These are phyloP conservation scores for Bombus affinis DNA, from an alignment of 1,140 invertebrate genomes.

Conservation along the genomic window DNA sequence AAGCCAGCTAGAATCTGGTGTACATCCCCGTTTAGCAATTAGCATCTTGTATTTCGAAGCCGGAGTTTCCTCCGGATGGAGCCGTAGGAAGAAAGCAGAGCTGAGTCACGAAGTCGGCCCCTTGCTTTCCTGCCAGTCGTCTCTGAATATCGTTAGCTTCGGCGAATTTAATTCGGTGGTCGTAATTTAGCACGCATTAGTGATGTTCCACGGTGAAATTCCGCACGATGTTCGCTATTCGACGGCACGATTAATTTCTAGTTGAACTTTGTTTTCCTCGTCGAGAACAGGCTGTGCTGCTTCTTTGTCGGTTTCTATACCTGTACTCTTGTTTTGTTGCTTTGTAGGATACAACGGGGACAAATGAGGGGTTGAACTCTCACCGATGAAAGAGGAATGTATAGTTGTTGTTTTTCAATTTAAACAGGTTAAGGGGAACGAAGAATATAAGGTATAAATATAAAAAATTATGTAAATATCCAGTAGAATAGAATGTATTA, in stretches of 20 bases:
- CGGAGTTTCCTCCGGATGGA: constrained; percentile 58
- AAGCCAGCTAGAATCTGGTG: constrained; percentile 69
- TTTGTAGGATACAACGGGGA: neutral
- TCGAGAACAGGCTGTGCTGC: neutral
- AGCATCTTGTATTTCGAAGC: constrained; percentile 73
- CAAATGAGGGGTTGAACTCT: neutral
- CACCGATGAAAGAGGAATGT: neutral
- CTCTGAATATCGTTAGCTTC: constrained; percentile 58
- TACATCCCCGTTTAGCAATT: constrained; percentile 72
- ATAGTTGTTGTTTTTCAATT: neutral
- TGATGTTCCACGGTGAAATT: constrained; percentile 35
- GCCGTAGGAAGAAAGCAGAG: constrained; percentile 52
- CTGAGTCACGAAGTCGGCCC: constrained; percentile 49
- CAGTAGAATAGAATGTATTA: neutral
- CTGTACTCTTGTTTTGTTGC: neutral
- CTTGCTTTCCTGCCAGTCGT: neutral
- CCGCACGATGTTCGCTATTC: neutral
- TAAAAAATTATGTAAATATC: neutral
- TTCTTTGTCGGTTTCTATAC: too few relatives aligned
- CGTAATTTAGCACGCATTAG: constrained; percentile 45
- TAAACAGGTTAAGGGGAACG: neutral
- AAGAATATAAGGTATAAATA: neutral
- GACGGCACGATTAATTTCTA: constrained; percentile 31
- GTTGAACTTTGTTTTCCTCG: constrained; percentile 25
- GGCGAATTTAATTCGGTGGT: constrained; percentile 47